Evolutionary conservation across 2,797 vertebrate species (phyloP).

Genomic region (Notoglanidium macrostoma): DNA sequence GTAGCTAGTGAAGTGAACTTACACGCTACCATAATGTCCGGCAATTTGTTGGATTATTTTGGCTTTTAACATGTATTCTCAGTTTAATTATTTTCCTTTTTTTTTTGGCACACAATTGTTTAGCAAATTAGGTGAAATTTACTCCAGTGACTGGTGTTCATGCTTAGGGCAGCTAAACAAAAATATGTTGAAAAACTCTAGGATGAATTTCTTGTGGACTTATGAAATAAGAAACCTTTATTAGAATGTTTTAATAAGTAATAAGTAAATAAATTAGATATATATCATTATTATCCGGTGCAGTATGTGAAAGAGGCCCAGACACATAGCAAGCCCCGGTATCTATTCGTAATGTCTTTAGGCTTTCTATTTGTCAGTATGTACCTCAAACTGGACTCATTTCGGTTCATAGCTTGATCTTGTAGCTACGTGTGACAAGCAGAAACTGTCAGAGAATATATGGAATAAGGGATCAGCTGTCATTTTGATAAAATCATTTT

Average conservation of each 20-base stretch:
- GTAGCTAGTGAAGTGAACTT: constrained; percentile 2
- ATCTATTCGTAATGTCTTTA: neutral
- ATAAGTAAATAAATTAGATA: neutral
- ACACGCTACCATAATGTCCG: neutral
- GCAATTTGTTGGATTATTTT: neutral
- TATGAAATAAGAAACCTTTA: neutral
- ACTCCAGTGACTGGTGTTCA: neutral
- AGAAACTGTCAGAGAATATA: neutral
- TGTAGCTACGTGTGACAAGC: neutral
- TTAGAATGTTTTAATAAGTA: neutral
- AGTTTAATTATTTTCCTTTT: neutral
- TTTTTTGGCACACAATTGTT: neutral
- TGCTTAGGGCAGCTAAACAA: neutral
- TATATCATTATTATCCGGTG: neutral
- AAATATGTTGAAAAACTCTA: neutral
- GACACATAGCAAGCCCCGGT: neutral
- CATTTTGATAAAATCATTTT: constrained; percentile 3
- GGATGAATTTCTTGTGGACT: neutral
- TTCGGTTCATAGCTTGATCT: neutral
- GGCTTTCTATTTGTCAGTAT: neutral
- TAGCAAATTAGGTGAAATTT: neutral
- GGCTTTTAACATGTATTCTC: neutral
- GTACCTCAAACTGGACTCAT: neutral
- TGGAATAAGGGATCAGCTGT: neutral
- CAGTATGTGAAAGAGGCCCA: neutral